These are phyloP conservation scores for Melanotaenia boesemani DNA, from an alignment of 2,797 vertebrate species.

Conservation along the genomic window DNA sequence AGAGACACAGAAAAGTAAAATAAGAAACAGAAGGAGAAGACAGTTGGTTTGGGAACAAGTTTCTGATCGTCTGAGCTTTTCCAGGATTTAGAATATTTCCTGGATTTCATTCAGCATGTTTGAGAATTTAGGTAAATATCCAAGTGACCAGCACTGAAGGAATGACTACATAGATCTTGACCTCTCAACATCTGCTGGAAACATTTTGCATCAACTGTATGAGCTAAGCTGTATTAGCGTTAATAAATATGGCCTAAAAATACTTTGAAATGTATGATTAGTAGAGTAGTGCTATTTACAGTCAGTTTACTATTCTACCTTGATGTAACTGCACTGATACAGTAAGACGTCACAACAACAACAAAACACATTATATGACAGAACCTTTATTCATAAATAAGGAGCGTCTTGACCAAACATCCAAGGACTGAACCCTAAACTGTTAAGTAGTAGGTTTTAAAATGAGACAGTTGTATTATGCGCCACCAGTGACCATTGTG, in stretches of 20 bases:
- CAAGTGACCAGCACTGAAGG: neutral
- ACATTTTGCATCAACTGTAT: neutral
- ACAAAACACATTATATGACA: neutral
- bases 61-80: slow-evolving; percentile 24
- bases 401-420: neutral
- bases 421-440: neutral
- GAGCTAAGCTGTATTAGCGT: too few species aligned
- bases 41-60: neutral
- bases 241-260: too few species aligned
- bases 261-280: too few species aligned
- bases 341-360: neutral
- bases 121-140: neutral
- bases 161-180: neutral
- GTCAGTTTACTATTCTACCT: neutral
- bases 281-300: too few species aligned
- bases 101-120: neutral
- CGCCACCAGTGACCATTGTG: slow-evolving; percentile 11
- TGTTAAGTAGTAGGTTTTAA: slow-evolving; percentile 7
- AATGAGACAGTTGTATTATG: slow-evolving; percentile 12
- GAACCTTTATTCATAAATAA: neutral
- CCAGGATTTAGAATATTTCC: slow-evolving; percentile 15
- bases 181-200: slow-evolving; percentile 3
- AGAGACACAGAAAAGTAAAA: slow-evolving; percentile 17
- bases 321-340: neutral
- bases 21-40: slow-evolving; percentile 6